Conservation (phyloP, 1,140 invertebrate genomes). For the Drosophila orena region DNA sequence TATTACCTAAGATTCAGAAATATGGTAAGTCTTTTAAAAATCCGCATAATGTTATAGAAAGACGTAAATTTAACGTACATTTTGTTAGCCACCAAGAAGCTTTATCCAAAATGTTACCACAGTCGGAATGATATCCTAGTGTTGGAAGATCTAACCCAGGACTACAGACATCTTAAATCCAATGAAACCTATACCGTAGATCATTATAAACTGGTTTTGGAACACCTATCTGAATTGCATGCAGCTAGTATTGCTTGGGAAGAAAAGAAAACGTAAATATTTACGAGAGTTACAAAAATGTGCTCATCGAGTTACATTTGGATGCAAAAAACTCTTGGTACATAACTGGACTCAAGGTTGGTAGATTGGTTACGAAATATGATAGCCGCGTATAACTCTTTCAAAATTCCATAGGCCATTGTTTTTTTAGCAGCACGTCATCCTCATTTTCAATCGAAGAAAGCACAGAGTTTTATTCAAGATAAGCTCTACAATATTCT, state of each 20-base stretch:
- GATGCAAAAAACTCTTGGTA: conserved; percentile 61
- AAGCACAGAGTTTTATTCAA: conserved; percentile 63
- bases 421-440: conserved; percentile 64
- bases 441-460: conserved; percentile 51
- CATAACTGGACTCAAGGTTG: conserved; percentile 61
- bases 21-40: conserved; percentile 48
- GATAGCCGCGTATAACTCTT: too few relatives aligned
- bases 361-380: background rate
- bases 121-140: conserved; percentile 77
- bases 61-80: background rate
- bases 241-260: conserved; percentile 84
- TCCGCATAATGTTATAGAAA: too few relatives aligned
- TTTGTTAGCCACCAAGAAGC: conserved; percentile 44
- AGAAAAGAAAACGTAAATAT: conserved; percentile 62
- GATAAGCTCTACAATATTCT: conserved; percentile 70
- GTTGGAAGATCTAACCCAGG: conserved; percentile 78
- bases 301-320: conserved; percentile 48
- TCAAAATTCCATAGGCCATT: conserved; percentile 31
- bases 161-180: conserved; percentile 63
- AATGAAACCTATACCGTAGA: conserved; percentile 60
- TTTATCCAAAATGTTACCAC: conserved; percentile 63
- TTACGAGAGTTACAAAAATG: conserved; percentile 72
- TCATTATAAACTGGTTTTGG: conserved; percentile 78
- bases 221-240: conserved; percentile 82
- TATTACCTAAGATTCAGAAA: conserved; percentile 68